Conservation (phyloP, 2,113 vertebrate species). For the Synodontis membranacea region DNA sequence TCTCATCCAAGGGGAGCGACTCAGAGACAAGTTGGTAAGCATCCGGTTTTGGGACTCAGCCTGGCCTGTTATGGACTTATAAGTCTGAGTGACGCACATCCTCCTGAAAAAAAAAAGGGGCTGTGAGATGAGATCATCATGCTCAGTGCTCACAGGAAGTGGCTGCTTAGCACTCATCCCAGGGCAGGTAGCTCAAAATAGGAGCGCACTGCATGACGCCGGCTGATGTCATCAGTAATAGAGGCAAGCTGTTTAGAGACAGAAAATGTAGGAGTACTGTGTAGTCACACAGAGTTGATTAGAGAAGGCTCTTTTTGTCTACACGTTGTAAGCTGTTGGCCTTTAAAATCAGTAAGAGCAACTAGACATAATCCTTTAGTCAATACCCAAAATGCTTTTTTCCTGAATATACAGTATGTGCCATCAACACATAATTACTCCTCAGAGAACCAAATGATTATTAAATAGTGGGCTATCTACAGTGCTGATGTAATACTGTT, state of each 20-base stretch:
- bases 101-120: constrained; percentile 38
- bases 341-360: background rate
- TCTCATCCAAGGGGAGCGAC: constrained; percentile 96
- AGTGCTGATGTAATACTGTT: background rate
- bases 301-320: background rate
- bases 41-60: background rate
- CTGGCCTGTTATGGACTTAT: background rate
- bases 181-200: constrained; percentile 72
- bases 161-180: constrained; percentile 64
- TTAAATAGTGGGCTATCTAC: background rate
- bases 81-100: constrained; percentile 38
- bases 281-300: background rate
- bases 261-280: constrained; percentile 48
- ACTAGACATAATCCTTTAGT: background rate
- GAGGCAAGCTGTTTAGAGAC: constrained; percentile 65
- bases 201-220: constrained; percentile 63
- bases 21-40: constrained; percentile 97
- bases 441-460: background rate
- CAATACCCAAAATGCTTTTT: background rate
- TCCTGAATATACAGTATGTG: background rate
- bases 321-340: background rate
- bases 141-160: constrained; percentile 62
- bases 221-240: constrained; percentile 65
- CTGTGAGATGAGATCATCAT: constrained; percentile 55
- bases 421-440: background rate